phyloP scores from a whole-genome alignment of 2,888 invertebrate genomes.

The Orchestes rusci region DNA sequence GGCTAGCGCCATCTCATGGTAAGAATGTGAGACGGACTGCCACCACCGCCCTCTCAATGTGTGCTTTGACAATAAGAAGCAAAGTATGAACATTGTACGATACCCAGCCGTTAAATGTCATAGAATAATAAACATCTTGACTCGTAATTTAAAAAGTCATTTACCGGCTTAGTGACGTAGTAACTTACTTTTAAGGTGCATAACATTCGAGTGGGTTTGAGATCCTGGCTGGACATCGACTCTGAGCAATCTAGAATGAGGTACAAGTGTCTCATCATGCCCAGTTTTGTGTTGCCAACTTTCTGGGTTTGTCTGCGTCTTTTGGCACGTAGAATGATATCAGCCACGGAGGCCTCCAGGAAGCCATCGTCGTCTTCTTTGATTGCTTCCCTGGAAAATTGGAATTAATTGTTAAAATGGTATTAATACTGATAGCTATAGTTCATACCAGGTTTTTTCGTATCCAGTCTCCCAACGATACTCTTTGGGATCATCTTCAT shows the following conservation, averaged over 20 bases:
- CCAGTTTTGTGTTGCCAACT: constrained; percentile 74
- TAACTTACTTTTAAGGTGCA: constrained; percentile 78
- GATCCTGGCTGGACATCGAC: constrained; percentile 89
- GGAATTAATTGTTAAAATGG: constrained; percentile 2
- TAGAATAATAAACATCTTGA: too few relatives aligned
- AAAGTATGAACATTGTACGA: too few relatives aligned
- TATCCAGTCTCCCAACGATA: constrained; percentile 95
- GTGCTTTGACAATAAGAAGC: too few relatives aligned
- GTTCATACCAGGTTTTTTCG: constrained; percentile 80
- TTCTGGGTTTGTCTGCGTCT: constrained; percentile 67
- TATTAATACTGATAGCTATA: too few relatives aligned
- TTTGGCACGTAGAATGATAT: constrained; percentile 85
- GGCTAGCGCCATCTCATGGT: too few relatives aligned
- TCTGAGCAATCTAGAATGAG: constrained; percentile 90
- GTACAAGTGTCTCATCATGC: constrained; percentile 97
- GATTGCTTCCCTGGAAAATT: constrained; percentile 73
- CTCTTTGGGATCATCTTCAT: constrained; percentile 77
- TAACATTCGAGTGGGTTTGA: constrained; percentile 86
- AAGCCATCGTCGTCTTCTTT: constrained; percentile 94
- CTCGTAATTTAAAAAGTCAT: too few relatives aligned
- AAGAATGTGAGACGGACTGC: too few relatives aligned
- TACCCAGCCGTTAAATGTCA: too few relatives aligned
- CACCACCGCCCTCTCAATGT: too few relatives aligned
- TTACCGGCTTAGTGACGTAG: too few relatives aligned
- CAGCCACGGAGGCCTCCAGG: constrained; percentile 83